These are phyloP conservation scores for Aselliscus stoliczkanus DNA, from an alignment of 2,797 vertebrate genomes.

Conservation along the genomic window DNA sequence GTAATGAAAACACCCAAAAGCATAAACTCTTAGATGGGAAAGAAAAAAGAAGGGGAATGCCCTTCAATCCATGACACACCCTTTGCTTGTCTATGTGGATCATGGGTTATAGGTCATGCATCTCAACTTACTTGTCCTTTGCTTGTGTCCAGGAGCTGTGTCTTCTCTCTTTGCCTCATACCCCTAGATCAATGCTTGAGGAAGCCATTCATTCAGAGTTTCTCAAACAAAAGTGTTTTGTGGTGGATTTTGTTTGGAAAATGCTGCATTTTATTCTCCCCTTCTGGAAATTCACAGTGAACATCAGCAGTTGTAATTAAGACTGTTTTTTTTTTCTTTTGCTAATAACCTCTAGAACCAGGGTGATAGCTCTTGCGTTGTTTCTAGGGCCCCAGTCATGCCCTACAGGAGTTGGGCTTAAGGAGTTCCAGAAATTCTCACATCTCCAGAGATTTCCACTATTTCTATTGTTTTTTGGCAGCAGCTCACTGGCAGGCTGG, in stretches of 20 bases:
- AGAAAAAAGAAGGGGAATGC: background rate
- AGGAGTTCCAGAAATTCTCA: background rate
- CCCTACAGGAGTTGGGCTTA: background rate
- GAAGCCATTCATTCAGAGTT: background rate
- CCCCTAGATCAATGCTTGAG: background rate
- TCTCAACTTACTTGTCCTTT: fast-evolving
- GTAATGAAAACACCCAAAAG: background rate
- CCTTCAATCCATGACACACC: fast-evolving
- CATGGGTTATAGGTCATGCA: fast-evolving
- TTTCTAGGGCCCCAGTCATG: background rate
- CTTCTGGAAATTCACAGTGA: background rate
- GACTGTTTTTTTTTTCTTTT: background rate
- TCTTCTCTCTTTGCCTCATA: background rate
- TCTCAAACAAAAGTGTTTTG: background rate
- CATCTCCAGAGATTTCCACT: background rate
- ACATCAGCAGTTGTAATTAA: background rate
- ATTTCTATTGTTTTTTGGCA: background rate
- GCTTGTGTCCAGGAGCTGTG: background rate
- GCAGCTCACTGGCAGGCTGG: background rate
- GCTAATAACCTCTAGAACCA: background rate
- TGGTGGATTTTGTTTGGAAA: background rate
- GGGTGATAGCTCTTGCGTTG: background rate
- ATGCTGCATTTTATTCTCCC: background rate
- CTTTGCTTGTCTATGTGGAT: background rate
- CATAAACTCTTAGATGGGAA: background rate